Evolutionary conservation across 2,888 invertebrate genomes (phyloP), one percentile per base, ranked within the genome.

Genomic region (Galerucella pusilla): DNA sequence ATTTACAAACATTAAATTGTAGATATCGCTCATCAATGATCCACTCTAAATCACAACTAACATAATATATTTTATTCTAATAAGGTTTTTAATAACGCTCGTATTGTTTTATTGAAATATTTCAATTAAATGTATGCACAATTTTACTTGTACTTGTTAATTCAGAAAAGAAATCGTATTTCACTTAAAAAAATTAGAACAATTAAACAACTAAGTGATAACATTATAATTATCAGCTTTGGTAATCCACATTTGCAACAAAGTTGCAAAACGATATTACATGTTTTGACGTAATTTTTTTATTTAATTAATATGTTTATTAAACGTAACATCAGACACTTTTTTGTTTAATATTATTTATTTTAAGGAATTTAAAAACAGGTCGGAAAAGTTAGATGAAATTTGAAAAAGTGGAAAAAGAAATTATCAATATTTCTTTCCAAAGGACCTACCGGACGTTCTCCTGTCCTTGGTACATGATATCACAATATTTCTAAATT

Each of bases 181-280:
- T 16, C 54, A 16, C 54, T n/a, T n/a, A n/a, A 54, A 54, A 52
- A 49, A 54, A 54, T 54, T 54, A 6, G 54, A 54, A 54, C 54
- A 54, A 54, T 54, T 54, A n/a, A 54, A 54, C 54, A 54, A 54
- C 54, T 54, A 14, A 54, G 49, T 49, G 49, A 49, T 49, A 49
- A 49, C 49, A 49, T 42, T 42, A 42, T 54, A n/a, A 54, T 54
- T 54, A 54, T 4, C 1, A 54, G 4, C 54, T 54, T 54, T 54
- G 54, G n/a, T 16, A 54, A 54, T 54, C 54, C 54, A 14, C n/a
- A 54, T n/a, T 54, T 54, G n/a, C 54, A 54, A 54, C 54, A 54
- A n/a, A 5, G 16, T 54, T 54, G 54, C 54, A 54, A 54, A n/a
- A 54, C n/a, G 54, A 7, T 54, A 54, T 54, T 54, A 54, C 54